Evolutionary conservation across 2,888 invertebrate genomes (phyloP).

Genomic region (Andrena trimmerana): DNA sequence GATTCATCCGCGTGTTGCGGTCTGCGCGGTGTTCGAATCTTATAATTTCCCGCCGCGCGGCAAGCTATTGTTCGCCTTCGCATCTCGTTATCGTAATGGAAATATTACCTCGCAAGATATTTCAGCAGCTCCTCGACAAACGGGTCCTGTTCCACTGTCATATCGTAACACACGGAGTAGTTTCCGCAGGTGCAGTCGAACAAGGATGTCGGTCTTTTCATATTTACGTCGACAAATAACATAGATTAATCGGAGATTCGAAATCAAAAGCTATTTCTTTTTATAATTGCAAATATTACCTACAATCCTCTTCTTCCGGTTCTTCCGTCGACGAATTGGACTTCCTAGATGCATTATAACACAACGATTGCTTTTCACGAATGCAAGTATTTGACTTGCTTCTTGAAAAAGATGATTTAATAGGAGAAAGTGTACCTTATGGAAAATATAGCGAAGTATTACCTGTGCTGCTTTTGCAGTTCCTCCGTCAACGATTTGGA

Average conservation of each 20-base stretch:
- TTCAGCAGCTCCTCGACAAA: constrained; percentile 21
- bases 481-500: too few relatives aligned
- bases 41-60: background rate
- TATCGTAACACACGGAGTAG: constrained; percentile 17
- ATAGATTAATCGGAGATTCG: background rate
- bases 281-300: constrained; percentile 25
- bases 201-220: background rate
- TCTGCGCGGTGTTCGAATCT: constrained; percentile 30
- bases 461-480: too few relatives aligned
- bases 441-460: too few relatives aligned
- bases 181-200: background rate
- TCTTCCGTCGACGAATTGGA: too few relatives aligned
- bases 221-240: background rate
- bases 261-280: background rate
- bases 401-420: too few relatives aligned
- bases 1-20: constrained; percentile 50
- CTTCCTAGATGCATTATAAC: too few relatives aligned
- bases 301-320: background rate
- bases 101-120: constrained; percentile 41
- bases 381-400: too few relatives aligned
- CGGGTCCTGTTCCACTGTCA: constrained; percentile 10
- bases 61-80: background rate
- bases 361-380: too few relatives aligned
- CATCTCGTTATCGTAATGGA: constrained; percentile 1
- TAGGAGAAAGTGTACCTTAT: too few relatives aligned